phyloP scores from a whole-genome alignment of 2,888 invertebrate genomes.

The Cecidostiba fungosa region DNA sequence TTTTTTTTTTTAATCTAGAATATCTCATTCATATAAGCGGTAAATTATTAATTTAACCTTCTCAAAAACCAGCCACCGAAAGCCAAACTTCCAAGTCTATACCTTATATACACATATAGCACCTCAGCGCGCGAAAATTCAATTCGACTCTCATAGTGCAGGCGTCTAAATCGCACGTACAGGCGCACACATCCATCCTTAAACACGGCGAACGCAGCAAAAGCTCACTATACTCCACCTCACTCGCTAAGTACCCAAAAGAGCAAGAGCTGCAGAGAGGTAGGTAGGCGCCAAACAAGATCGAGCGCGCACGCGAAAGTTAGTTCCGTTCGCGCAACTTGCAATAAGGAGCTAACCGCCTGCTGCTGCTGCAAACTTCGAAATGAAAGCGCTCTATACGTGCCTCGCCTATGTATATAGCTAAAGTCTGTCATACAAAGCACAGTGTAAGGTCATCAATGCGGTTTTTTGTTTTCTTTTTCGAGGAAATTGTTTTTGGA shows the following conservation, averaged over 20 bases:
- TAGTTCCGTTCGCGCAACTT: slow-evolving; percentile 24
- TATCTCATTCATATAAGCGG: no score
- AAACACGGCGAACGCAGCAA: background rate
- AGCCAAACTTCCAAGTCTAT: no score
- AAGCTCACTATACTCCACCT: background rate
- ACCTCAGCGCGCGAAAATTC: slow-evolving; percentile 1
- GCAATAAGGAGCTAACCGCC: slow-evolving; percentile 62
- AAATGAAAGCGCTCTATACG: slow-evolving; percentile 63
- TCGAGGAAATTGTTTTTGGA: no score
- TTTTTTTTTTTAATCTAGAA: no score
- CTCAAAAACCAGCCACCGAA: no score
- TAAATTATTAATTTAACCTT: no score
- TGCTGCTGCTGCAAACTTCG: slow-evolving; percentile 64
- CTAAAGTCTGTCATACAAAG: background rate
- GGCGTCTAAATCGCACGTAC: background rate
- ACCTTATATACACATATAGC: no score
- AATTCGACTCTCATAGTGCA: background rate
- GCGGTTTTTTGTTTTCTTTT: background rate
- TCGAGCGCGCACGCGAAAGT: slow-evolving; percentile 4
- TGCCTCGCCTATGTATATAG: background rate
- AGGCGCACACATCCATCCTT: background rate
- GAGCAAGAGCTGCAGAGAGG: background rate
- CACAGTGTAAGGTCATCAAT: background rate
- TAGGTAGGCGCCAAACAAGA: slow-evolving; percentile 3
- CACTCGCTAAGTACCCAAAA: slow-evolving; percentile 21